A percentile compares a stretch with the other conserved stretches of the same genome.
These are phyloP conservation scores for Desoria tigrina DNA, from an alignment of 2,888 invertebrate species.

Conservation along the genomic window DNA sequence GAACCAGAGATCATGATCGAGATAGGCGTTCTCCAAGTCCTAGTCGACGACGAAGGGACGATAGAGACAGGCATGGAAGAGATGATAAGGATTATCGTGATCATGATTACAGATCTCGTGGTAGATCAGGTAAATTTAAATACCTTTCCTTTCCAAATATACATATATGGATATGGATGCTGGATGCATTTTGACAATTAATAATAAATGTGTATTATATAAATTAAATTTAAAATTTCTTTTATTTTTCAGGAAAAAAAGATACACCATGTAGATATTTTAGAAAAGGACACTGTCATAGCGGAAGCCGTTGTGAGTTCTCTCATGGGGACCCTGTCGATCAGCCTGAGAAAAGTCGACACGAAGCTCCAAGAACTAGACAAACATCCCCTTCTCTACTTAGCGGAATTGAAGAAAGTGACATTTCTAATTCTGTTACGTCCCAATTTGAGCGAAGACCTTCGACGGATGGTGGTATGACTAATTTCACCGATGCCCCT, in stretches of 20 bases:
- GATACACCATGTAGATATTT: conserved; percentile 70
- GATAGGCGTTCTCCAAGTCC: conserved; percentile 20
- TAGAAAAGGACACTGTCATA: conserved; percentile 76
- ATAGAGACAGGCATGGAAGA: conserved; percentile 29
- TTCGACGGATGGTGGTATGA: not conserved
- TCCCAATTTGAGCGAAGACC: conserved; percentile 9
- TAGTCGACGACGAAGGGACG: conserved; percentile 24
- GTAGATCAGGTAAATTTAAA: conserved; percentile 58
- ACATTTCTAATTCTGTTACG: not conserved
- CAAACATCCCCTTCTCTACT: not conserved
- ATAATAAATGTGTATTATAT: too few relatives aligned
- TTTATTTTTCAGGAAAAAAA: conserved; percentile 31
- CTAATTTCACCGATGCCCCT: conserved; percentile 11
- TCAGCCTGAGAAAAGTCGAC: conserved; percentile 13
- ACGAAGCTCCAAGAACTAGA: not conserved
- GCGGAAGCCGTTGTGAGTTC: conserved; percentile 79
- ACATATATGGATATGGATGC: not conserved
- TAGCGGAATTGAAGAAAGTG: not conserved
- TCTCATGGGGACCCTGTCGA: conserved; percentile 69
- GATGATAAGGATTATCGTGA: conserved; percentile 31
- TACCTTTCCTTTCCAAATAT: too few relatives aligned
- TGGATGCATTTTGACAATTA: too few relatives aligned
- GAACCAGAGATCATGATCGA: conserved; percentile 9
- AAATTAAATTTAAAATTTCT: not conserved
- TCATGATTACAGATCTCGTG: conserved; percentile 57